These are phyloP conservation scores for Automeris io DNA, from an alignment of 2,888 invertebrate genomes.

Conservation along the genomic window DNA sequence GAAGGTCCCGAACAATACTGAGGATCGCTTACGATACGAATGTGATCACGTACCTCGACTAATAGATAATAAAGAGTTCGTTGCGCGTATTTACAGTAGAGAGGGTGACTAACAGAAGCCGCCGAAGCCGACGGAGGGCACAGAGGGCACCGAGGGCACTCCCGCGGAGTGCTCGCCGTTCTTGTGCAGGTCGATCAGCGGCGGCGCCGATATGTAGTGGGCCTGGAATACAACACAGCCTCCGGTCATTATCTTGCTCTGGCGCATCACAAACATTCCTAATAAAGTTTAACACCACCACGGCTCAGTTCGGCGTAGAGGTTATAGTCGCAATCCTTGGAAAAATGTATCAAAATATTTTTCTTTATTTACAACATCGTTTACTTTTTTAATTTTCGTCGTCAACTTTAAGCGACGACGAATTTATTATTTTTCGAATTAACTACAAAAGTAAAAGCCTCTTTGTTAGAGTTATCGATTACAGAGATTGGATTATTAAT, in stretches of 20 bases:
- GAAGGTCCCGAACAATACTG: slow-evolving; percentile 17
- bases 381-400: too few relatives aligned
- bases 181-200: slow-evolving; percentile 67
- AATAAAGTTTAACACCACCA: too few relatives aligned
- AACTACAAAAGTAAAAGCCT: too few relatives aligned
- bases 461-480: too few relatives aligned
- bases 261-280: not conserved
- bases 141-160: slow-evolving; percentile 58
- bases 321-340: too few relatives aligned
- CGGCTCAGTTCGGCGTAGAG: too few relatives aligned
- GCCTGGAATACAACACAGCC: slow-evolving; percentile 29
- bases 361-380: too few relatives aligned
- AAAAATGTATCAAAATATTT: too few relatives aligned
- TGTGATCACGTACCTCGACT: slow-evolving; percentile 13
- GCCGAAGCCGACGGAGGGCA: slow-evolving; percentile 70
- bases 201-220: slow-evolving; percentile 63
- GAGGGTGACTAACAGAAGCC: slow-evolving; percentile 62
- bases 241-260: too few relatives aligned
- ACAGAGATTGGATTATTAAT: too few relatives aligned
- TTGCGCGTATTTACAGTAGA: slow-evolving; percentile 5
- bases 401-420: too few relatives aligned
- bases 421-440: too few relatives aligned
- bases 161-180: slow-evolving; percentile 46
- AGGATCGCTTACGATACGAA: slow-evolving; percentile 18
- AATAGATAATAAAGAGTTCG: slow-evolving; percentile 4